Base-by-base conservation (phyloP, 2,113 vertebrate species). In the Poecile atricapillus region DNA sequence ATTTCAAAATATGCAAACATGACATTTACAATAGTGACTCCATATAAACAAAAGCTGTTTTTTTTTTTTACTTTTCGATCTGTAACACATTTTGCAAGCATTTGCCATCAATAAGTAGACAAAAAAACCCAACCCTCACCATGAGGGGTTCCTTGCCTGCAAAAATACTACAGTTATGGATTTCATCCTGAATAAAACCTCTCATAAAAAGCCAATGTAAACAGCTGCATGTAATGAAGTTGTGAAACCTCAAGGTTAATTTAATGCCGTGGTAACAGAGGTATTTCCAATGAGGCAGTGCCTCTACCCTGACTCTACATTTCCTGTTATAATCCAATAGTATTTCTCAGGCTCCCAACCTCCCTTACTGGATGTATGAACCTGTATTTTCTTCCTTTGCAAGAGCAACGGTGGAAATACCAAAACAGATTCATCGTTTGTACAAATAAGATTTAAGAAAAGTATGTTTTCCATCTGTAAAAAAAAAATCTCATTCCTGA, bases 1-100 rank as follows among this genome's bases (percentile, higher is more conserved):
- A 97, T 97, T 96, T 91, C 55, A 47, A 79, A 94, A 95, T 96
- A 97, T 91, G 94, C 95, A 97, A 97, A 96, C 96, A 93, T 95
- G 96, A 94, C 96, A 97, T 97, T 97, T 97, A 92, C 95, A 92
- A 68, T 53, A 60, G 83, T 11, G 68, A 69, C 69, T 83, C 49
- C 83, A 28, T 3, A 49, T 43, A 94, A 79, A 90, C 79, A 92
- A 78, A 95, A 92, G 86, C 80, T 25, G 30, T 64, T 58, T 92
- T 83, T 89, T 83, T 89, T 37, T 80, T 43, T 37, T 39, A 39
- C 22, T 92, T 94, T 78, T 90, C 27, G 16, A 95, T 89, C 83
- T 58, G 73, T 17, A 93, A 46, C 46, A 4, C 39, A 39, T 87
- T 93, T 84, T 68, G 73, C 49, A 65, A 89, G 85, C 73, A 12